These are phyloP conservation scores for Poicephalus meyeri DNA, from an alignment of 2,113 vertebrate genomes.

Conservation along the genomic window DNA sequence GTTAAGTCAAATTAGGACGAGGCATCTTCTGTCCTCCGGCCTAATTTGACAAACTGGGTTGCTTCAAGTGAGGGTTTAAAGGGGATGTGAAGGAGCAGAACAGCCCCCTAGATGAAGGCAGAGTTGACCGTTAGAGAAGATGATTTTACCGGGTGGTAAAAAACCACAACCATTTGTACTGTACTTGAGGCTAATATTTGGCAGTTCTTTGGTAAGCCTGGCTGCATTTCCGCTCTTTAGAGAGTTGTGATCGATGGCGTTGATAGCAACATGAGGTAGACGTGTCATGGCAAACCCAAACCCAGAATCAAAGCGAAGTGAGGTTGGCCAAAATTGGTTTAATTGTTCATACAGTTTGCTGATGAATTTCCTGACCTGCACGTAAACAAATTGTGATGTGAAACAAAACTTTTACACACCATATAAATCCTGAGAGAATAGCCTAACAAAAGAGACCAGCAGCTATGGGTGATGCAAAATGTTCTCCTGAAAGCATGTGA, in stretches of 20 bases:
- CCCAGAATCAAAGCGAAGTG: not conserved
- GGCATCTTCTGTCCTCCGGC: not conserved
- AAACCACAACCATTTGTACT: not conserved
- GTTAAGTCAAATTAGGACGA: not conserved
- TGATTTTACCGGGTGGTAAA: not conserved
- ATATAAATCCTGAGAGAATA: conserved; percentile 46
- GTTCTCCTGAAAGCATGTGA: conserved; percentile 24
- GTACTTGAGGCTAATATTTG: not conserved
- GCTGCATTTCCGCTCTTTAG: not conserved
- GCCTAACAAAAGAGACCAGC: conserved; percentile 25
- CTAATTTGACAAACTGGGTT: not conserved
- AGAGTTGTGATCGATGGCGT: not conserved
- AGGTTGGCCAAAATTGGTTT: conserved; percentile 2
- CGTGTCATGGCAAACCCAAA: conserved; percentile 6
- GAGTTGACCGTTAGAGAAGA: not conserved
- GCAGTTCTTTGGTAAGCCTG: not conserved
- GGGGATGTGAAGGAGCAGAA: not conserved
- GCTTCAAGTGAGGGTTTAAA: not conserved
- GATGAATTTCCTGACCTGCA: conserved; percentile 54
- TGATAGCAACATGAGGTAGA: not conserved
- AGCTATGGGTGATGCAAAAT: not conserved
- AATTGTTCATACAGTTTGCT: conserved; percentile 38
- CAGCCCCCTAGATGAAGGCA: not conserved
- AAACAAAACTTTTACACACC: conserved; percentile 21
- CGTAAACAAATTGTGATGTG: conserved; percentile 44